phyloP scores from a whole-genome alignment of 2,797 vertebrate species.

The Enteromius treurensis region DNA sequence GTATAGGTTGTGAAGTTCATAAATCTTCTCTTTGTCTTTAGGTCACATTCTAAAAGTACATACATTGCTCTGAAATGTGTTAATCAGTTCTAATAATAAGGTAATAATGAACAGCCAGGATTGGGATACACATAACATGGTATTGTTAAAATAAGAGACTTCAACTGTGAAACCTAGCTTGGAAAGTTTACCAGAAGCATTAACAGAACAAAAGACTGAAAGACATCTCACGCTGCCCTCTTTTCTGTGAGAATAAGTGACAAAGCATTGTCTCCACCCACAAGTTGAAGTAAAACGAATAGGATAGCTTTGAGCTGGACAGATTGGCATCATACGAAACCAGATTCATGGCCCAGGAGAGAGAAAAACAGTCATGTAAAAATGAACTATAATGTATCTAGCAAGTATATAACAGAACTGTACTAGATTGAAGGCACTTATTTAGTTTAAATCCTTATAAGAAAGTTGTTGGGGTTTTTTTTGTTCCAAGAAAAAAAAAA shows the following conservation, averaged over 20 bases:
- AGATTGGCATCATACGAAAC: slow-evolving; percentile 17
- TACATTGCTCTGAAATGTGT: neutral
- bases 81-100: neutral
- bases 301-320: neutral
- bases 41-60: neutral
- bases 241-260: slow-evolving; percentile 24
- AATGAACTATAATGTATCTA: neutral
- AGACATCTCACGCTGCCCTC: neutral
- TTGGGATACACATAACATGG: neutral
- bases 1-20: neutral
- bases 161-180: neutral
- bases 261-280: slow-evolving; percentile 25
- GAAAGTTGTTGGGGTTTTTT: neutral
- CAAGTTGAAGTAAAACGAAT: slow-evolving; percentile 23
- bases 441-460: neutral
- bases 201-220: slow-evolving; percentile 14
- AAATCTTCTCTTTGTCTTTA: neutral
- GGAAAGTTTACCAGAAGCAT: neutral
- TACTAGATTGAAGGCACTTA: neutral
- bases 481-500: neutral
- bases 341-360: neutral
- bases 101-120: neutral
- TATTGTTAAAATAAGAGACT: neutral
- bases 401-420: neutral
- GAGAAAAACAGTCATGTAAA: neutral